phyloP scores from a whole-genome alignment of 2,113 vertebrate genomes.

The Eulacestoma nigropectus region DNA sequence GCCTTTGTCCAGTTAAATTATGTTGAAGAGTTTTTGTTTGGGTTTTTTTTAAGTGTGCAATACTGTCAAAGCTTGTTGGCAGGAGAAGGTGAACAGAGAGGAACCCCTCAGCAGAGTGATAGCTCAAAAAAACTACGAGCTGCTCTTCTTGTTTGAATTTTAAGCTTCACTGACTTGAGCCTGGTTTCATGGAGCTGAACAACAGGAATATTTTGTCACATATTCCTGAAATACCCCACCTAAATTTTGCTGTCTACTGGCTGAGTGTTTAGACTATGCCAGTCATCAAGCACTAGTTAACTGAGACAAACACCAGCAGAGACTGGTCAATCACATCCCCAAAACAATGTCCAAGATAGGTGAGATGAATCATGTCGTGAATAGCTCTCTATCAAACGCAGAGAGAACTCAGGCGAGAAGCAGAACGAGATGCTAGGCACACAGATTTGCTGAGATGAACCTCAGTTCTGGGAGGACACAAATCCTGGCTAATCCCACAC shows the following conservation, averaged over 20 bases:
- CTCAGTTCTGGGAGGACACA: background rate
- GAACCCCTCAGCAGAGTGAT: background rate
- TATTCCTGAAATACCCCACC: background rate
- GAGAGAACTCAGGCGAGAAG: background rate
- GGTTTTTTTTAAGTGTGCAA: fast-evolving
- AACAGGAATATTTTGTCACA: background rate
- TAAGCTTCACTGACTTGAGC: background rate
- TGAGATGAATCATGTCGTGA: background rate
- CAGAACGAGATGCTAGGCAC: background rate
- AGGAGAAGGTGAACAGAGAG: background rate
- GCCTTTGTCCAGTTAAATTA: background rate
- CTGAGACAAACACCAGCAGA: background rate
- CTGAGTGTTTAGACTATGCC: background rate
- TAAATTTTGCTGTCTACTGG: background rate
- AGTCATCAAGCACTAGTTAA: background rate
- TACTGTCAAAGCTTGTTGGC: background rate
- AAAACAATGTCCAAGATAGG: background rate
- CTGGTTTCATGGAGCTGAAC: background rate
- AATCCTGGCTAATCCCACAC: background rate
- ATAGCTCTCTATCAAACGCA: background rate
- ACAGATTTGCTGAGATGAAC: background rate
- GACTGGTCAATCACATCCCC: background rate
- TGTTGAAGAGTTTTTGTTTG: background rate
- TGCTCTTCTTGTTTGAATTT: background rate
- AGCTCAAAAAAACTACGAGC: background rate